Conservation (phyloP, 1,140 invertebrate species). For the Teleogryllus occipitalis region DNA sequence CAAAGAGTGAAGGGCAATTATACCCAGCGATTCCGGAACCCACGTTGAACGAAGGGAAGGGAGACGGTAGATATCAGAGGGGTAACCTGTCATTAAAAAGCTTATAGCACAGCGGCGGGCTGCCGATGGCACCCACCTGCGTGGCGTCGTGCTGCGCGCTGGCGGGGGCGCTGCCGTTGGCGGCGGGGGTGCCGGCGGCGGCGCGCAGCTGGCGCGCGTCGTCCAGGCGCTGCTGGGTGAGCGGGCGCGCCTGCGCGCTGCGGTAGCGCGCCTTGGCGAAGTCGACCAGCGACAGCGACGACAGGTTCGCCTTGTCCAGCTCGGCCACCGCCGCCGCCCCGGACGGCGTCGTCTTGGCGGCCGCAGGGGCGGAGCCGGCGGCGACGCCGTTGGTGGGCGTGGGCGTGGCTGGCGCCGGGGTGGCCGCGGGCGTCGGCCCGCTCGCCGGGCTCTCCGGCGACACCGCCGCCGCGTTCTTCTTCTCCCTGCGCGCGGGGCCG, state of each 20-base stretch:
- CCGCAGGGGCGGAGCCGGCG: neutral
- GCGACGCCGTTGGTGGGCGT: neutral
- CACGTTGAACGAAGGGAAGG: too few relatives aligned
- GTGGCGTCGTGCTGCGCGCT: neutral
- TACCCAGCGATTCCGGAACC: too few relatives aligned
- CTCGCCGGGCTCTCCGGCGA: neutral
- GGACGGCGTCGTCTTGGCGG: neutral
- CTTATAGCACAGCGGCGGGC: constrained; percentile 10
- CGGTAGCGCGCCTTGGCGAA: constrained; percentile 57
- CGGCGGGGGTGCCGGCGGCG: constrained; percentile 31
- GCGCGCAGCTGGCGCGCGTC: constrained; percentile 40
- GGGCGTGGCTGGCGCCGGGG: neutral
- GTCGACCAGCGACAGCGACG: constrained; percentile 47
- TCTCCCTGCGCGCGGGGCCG: neutral
- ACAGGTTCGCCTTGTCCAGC: constrained; percentile 25
- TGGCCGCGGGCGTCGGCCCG: neutral
- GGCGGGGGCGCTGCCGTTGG: constrained; percentile 20
- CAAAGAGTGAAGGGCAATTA: too few relatives aligned
- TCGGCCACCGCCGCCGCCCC: constrained; percentile 22
- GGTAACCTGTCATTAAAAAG: too few relatives aligned
- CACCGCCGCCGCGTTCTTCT: neutral
- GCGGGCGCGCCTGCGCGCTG: constrained; percentile 43
- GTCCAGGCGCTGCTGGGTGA: constrained; percentile 44
- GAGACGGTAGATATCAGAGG: too few relatives aligned
- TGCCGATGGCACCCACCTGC: neutral